Evolutionary conservation across 2,113 vertebrate genomes (phyloP).

Genomic region (Suncus etruscus): DNA sequence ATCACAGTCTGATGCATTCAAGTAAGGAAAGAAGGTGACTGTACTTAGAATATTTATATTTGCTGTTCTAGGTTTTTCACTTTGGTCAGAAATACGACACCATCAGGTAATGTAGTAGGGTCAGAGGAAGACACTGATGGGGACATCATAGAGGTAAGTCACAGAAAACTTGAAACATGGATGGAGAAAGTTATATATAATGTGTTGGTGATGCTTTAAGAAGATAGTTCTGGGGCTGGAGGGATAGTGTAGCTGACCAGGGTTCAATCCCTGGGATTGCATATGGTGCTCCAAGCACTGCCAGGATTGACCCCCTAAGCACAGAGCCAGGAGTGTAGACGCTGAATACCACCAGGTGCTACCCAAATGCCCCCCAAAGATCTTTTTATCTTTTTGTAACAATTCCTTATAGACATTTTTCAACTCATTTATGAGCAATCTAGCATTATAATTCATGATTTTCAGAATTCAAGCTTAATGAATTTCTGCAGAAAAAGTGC

Average conservation of each 20-base stretch:
- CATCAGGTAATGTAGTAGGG: conserved; percentile 90
- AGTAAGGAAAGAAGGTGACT: not conserved
- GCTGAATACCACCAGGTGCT: too few species aligned
- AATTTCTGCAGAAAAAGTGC: conserved; percentile 4
- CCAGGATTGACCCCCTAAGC: too few species aligned
- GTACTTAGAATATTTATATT: conserved; percentile 30
- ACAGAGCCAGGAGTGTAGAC: too few species aligned
- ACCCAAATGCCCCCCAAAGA: too few species aligned
- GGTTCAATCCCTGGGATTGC: too few species aligned
- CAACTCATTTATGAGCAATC: not conserved
- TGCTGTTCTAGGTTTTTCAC: conserved; percentile 92
- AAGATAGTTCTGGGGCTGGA: too few species aligned
- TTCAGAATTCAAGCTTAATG: conserved; percentile 19
- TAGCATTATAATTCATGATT: conserved; percentile 1
- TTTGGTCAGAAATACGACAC: conserved; percentile 95
- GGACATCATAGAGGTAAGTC: conserved; percentile 93
- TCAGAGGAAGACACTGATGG: conserved; percentile 93
- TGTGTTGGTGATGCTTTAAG: conserved; percentile 21
- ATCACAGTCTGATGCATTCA: conserved; percentile 22
- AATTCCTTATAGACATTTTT: conserved; percentile 45
- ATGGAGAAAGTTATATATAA: conserved; percentile 24
- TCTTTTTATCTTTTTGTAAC: conserved; percentile 8
- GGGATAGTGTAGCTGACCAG: too few species aligned
- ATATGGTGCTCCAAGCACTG: too few species aligned
- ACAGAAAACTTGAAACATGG: not conserved